phyloP scores from a whole-genome alignment of 1,140 invertebrate species.

The Heliconius congener region DNA sequence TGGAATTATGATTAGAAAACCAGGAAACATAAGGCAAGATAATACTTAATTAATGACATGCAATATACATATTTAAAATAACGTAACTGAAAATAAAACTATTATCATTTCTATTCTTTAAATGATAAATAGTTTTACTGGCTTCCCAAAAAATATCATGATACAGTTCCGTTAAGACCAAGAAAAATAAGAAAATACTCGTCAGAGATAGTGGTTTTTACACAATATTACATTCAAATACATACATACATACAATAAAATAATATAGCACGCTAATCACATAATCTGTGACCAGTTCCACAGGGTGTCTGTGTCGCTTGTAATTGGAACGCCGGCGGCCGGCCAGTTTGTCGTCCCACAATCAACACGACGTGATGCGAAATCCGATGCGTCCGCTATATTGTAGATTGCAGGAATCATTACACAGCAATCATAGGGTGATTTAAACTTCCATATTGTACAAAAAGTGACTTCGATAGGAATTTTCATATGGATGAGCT shows the following conservation, averaged over 20 bases:
- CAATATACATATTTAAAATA: too few species aligned
- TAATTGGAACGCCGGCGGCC: constrained; percentile 72
- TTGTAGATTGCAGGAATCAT: constrained; percentile 67
- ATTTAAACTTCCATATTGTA: constrained; percentile 47
- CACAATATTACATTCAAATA: neutral
- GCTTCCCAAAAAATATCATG: too few species aligned
- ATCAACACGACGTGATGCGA: constrained; percentile 76
- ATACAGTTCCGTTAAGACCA: too few species aligned
- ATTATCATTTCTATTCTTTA: too few species aligned
- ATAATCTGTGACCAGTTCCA: constrained; percentile 46
- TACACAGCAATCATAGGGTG: constrained; percentile 55
- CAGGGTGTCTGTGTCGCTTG: constrained; percentile 63
- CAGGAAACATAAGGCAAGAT: too few species aligned
- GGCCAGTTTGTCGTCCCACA: constrained; percentile 69
- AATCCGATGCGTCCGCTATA: constrained; percentile 69
- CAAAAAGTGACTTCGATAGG: constrained; percentile 6
- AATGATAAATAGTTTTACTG: too few species aligned
- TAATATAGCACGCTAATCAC: neutral
- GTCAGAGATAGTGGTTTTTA: neutral
- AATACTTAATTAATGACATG: too few species aligned
- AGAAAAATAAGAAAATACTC: neutral
- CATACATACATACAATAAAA: neutral
- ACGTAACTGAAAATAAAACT: too few species aligned
- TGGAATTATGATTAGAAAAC: too few species aligned
- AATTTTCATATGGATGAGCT: constrained; percentile 20